Evolutionary conservation across 2,113 vertebrate genomes (phyloP), one percentile per base, ranked within the genome.

Genomic region (Trogon melanurus): DNA sequence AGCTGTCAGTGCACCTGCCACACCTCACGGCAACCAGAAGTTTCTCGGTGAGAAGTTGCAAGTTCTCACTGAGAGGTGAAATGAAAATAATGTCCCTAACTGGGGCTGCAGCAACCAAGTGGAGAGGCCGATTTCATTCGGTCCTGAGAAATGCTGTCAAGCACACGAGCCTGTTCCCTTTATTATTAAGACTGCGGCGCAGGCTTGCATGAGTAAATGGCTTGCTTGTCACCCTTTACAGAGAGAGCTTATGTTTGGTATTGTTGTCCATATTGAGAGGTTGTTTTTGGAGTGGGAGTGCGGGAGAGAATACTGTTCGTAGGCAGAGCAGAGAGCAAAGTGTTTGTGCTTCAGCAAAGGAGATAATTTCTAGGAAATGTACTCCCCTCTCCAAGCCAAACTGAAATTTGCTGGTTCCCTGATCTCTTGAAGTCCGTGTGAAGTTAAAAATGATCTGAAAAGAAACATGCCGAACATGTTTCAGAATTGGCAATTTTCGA

Each of bases 241-340:
- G 83, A 84, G 72, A 57, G 67, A 96, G 69, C 76, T 96, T 85
- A 47, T 78, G 76, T 93, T 82, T 93, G 79, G 56, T 85, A 64
- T 56, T 84, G 83, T 90, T 85, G 90, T 94, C 85, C 76, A 53
- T 94, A 88, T 88, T 86, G 93, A 94, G 91, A 82, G 64, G 83
- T 86, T 78, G 88, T 25, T 93, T 95, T 94, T 88, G 85, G 60
- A 92, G 88, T 74, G 61, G 85, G 88, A 93, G 85, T 74, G 74
- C 26, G 80, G 82, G 79, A 51, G 91, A 66, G 91, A 93, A 84
- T 94, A 65, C 61, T 74, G 51, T 88, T 91, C 76, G 56, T 79
- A 93, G 76, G 75, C 82, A 93, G 74, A 93, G 69, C 38, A 72
- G 88, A 80, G 91, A 85, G 88, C 67, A 79, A 84, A 90, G 88